These are phyloP conservation scores for Balanococcus diminutus DNA, from an alignment of 2,888 invertebrate genomes.

Conservation along the genomic window DNA sequence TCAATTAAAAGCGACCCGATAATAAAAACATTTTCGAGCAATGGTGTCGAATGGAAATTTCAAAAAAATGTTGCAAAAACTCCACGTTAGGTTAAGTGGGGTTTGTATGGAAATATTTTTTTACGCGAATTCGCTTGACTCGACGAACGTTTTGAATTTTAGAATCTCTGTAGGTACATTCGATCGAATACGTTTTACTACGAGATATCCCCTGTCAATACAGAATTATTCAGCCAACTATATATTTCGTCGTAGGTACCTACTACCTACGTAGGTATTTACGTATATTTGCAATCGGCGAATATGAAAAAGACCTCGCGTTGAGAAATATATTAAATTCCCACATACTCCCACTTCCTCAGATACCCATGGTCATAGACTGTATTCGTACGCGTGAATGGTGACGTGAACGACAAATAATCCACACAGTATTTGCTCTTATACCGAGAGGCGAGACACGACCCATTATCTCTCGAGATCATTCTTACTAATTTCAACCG, in stretches of 20 bases:
- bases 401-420: conserved; percentile 3
- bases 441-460: not conserved
- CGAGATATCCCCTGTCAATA: not conserved
- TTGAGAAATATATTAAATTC: conserved; percentile 6
- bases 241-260: not conserved
- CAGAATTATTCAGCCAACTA: conserved; percentile 7
- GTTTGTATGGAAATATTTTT: not conserved
- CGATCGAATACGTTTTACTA: not conserved
- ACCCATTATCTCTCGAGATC: conserved; percentile 22
- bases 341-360: too few relatives aligned
- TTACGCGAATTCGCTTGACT: not conserved
- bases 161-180: not conserved
- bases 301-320: not conserved
- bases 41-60: not conserved
- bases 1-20: not conserved
- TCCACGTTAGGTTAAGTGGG: not conserved
- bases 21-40: not conserved
- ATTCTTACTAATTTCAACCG: conserved; percentile 16
- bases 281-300: not conserved
- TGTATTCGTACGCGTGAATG: not conserved
- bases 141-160: not conserved
- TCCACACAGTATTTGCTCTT: not conserved
- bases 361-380: not conserved
- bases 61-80: not conserved
- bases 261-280: too few relatives aligned